Percentiles rank a stretch among this genome's conserved stretches.
Conservation (phyloP, 2,797 vertebrate species). For the Microchirus variegatus region DNA sequence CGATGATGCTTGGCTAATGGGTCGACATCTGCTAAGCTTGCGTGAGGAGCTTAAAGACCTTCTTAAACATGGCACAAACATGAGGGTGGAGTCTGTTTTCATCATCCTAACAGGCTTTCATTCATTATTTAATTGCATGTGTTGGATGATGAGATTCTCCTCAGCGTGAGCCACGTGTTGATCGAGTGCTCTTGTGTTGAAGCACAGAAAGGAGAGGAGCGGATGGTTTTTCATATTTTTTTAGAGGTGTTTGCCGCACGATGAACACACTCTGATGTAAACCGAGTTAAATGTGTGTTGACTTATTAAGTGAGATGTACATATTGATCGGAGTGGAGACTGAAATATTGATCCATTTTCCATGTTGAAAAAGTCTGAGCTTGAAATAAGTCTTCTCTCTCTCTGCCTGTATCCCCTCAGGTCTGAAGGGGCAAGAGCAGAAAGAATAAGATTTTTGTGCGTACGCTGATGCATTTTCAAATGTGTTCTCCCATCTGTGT, state of each 20-base stretch:
- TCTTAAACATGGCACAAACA: conserved; percentile 40
- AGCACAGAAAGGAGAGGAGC: conserved; percentile 1
- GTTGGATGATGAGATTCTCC: conserved; percentile 21
- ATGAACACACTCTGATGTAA: neutral
- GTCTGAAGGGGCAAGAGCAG: conserved; percentile 14
- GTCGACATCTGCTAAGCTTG: conserved; percentile 57
- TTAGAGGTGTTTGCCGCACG: neutral
- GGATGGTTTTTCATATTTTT: neutral
- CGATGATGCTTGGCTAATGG: conserved; percentile 75
- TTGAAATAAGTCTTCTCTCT: conserved; percentile 20
- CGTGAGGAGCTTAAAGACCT: conserved; percentile 54
- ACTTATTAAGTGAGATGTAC: conserved; percentile 17
- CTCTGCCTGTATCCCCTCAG: neutral
- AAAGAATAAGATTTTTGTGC: conserved; percentile 10
- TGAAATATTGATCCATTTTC: conserved; percentile 45
- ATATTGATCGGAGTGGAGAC: conserved; percentile 31
- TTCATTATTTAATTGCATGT: conserved; percentile 53
- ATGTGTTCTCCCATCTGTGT: neutral
- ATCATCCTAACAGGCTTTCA: conserved; percentile 38
- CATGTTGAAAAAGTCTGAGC: conserved; percentile 28
- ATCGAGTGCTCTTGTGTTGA: neutral
- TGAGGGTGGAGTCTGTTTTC: conserved; percentile 39
- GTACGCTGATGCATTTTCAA: conserved; percentile 7
- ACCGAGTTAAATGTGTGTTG: conserved; percentile 4
- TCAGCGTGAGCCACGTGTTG: neutral